Evolutionary conservation across 2,797 vertebrate species (phyloP), one percentile per base, ranked within the genome.

Genomic region (Leuciscus waleckii): DNA sequence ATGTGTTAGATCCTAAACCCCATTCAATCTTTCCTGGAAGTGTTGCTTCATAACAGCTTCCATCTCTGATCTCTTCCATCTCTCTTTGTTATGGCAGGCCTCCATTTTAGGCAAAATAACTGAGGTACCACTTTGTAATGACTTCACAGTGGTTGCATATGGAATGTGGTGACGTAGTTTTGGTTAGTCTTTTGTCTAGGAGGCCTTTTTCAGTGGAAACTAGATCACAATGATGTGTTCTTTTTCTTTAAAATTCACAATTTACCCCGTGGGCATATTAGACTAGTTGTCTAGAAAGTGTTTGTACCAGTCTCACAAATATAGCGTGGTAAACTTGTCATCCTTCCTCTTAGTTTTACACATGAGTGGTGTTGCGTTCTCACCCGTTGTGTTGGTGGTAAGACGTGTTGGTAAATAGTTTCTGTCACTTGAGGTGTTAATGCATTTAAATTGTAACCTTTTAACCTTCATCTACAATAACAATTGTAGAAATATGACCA

Each of bases 51-150:
- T 90, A 75, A 92, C 43, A 26, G 87, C 81, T 74, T 63, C 2
- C 86, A 84, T 86, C 23, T 79, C 54, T 85, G 7, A 61, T 79
- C 51, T 85, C 26, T 86, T 77, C 78, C 56, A 56, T 86, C 85
- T 91, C 89, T 93, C 68, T 93, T 76, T 95, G 87, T 94, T 85
- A 84, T 87, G 92, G 93, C 96, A 97, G 96, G 94, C 92, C 13
- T 92, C 93, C 92, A 91, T 97, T 93, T 92, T 96, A 91, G 92
- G 94, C 91, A 97, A 93, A 91, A 92, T 96, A 93, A 94, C 92
- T 51, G 95, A 97, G 96, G 95, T 97, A 97, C 93, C 94, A 91
- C 92, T 90, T 90, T 88, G 16, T 88, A 76, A 77, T 79, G 68
- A 92, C 90, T 86, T 87, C 90, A 89, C 90, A 89, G 90, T 92